phyloP scores from a whole-genome alignment of 2,888 invertebrate genomes.

The Ferrisia virgata region DNA sequence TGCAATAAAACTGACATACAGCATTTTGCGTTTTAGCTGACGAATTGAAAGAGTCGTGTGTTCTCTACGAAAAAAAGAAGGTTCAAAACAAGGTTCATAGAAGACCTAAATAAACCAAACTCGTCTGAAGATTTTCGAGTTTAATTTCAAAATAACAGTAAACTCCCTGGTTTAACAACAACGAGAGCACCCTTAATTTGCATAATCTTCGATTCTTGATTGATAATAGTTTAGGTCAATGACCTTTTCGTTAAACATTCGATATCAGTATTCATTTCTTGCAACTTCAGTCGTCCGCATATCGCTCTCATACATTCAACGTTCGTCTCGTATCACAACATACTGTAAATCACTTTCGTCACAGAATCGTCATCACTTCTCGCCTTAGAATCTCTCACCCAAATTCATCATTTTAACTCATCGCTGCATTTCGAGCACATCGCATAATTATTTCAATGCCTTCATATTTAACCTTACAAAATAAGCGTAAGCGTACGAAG shows the following conservation, averaged over 20 bases:
- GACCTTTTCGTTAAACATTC: neutral
- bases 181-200: neutral
- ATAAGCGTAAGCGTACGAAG: neutral
- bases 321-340: neutral
- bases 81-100: too few species aligned
- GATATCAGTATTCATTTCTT: neutral
- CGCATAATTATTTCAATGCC: neutral
- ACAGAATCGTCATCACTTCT: neutral
- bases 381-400: neutral
- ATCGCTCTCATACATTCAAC: neutral
- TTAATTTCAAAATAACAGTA: too few species aligned
- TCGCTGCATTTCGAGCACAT: neutral
- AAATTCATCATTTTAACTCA: too few species aligned
- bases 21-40: too few species aligned
- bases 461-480: neutral
- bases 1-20: too few species aligned
- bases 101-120: too few species aligned
- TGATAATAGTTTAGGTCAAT: neutral
- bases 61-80: too few species aligned
- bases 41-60: too few species aligned
- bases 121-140: too few species aligned
- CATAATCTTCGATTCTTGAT: neutral
- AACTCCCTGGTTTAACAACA: too few species aligned
- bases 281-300: neutral
- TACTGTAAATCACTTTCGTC: neutral